Evolutionary conservation across 2,113 vertebrate genomes (phyloP).

Genomic region (Panthera leo): DNA sequence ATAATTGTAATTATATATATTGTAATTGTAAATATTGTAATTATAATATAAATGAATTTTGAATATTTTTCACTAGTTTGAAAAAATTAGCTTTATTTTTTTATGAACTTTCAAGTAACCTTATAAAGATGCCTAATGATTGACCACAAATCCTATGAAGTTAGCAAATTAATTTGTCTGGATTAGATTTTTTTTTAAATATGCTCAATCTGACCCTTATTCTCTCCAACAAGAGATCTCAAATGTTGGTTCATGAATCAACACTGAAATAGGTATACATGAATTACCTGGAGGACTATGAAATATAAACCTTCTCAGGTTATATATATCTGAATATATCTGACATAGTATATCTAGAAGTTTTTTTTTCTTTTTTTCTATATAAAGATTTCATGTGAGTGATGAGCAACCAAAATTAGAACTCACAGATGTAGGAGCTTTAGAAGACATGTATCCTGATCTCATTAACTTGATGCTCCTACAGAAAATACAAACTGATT

Average conservation of each 20-base stretch:
- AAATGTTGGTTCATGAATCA: background rate
- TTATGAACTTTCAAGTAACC: background rate
- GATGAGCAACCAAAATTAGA: background rate
- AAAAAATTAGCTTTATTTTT: background rate
- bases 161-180: background rate
- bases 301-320: background rate
- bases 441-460: background rate
- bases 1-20: no score
- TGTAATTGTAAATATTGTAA: background rate
- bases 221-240: background rate
- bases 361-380: background rate
- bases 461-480: background rate
- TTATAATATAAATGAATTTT: background rate
- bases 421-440: background rate
- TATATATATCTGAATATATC: background rate
- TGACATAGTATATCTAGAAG: background rate
- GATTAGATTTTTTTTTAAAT: background rate
- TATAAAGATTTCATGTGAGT: background rate
- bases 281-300: background rate
- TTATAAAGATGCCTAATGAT: background rate
- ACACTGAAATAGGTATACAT: background rate
- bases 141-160: background rate
- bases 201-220: background rate
- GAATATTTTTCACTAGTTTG: background rate
- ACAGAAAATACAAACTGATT: background rate